Evolutionary conservation across 1,140 invertebrate species (phyloP).

Genomic region (Helicorthomorpha holstii): DNA sequence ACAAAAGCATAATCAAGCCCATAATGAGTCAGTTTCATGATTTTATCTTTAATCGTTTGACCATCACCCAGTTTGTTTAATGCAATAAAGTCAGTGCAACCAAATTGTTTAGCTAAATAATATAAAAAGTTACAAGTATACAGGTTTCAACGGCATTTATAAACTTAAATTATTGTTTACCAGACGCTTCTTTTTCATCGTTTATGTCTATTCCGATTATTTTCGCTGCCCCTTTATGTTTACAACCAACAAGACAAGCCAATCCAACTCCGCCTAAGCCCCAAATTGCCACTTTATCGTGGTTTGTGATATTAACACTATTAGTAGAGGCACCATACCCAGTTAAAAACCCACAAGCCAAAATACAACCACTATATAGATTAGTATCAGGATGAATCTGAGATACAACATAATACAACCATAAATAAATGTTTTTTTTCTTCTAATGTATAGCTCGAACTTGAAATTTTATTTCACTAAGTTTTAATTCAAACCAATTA

Average conservation of each 20-base stretch:
- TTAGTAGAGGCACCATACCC: constrained; percentile 87
- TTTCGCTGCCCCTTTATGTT: constrained; percentile 66
- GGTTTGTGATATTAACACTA: constrained; percentile 58
- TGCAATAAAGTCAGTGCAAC: neutral
- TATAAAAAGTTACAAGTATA: neutral
- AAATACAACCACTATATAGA: constrained; percentile 32
- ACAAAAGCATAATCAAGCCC: neutral
- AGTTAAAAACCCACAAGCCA: constrained; percentile 70
- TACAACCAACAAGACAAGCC: constrained; percentile 70
- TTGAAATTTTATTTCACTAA: no score
- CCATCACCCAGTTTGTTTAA: neutral
- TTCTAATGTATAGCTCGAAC: no score
- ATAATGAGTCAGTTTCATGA: neutral
- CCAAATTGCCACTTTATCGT: constrained; percentile 77
- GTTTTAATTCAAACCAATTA: no score
- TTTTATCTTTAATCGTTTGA: neutral
- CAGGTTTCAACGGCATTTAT: neutral
- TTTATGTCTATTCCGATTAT: constrained; percentile 93
- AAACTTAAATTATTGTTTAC: neutral
- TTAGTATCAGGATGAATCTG: constrained; percentile 26
- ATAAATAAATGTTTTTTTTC: no score
- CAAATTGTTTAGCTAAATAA: neutral
- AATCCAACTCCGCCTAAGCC: constrained; percentile 90
- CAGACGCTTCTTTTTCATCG: constrained; percentile 40
- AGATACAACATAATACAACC: neutral